Base-by-base conservation (phyloP, 2,113 vertebrate species). In the Chinchilla lanigera region DNA sequence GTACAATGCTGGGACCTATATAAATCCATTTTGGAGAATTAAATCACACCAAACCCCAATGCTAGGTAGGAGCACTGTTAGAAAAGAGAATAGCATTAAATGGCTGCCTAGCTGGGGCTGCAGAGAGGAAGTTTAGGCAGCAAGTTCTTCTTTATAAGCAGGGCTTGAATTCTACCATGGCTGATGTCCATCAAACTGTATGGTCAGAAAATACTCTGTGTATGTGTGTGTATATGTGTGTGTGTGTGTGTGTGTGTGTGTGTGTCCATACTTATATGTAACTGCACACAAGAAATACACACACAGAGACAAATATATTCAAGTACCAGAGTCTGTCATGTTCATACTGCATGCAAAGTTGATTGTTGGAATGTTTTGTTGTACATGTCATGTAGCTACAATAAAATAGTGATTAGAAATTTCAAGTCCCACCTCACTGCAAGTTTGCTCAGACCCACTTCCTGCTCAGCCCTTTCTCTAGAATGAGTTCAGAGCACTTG, bases 11-110 rank as follows among this genome's bases (percentile, higher is more conserved):
- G 35, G 41, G 56, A 82, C 61, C 81, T 92, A 24, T 60, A 35
- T 8, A 93, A 93, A 65, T 20, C 3, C 44, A 52, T 60, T 96
- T 54, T 82, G 92, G 95, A 93, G 88, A 87, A 38, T 88, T 71
- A 85, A 83, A 75, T 93, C 93, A 81, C 67, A 86, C 11, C 71
- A 87, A 91, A 93, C 11, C 22, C 52, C 30, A 93, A 67, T 2
- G 41, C 54, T 84, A 77, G 47, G 58, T n/a, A 20, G 16, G 26
- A 19, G 75, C 86, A 69, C 20, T 14, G 38, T 17, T 38, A 89
- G 60, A 61, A 77, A 81, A 96, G 63, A 80, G 2, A 78, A n/a
- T 13, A 63, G 56, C 33, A 41, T 22, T 81, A 52, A 93, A n/a
- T 75, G 20, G 12, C 17, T 24, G 91, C 65, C 12, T 4, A 81